These are phyloP conservation scores for Phaethon lepturus DNA, from an alignment of 2,113 vertebrate genomes.

Conservation along the genomic window DNA sequence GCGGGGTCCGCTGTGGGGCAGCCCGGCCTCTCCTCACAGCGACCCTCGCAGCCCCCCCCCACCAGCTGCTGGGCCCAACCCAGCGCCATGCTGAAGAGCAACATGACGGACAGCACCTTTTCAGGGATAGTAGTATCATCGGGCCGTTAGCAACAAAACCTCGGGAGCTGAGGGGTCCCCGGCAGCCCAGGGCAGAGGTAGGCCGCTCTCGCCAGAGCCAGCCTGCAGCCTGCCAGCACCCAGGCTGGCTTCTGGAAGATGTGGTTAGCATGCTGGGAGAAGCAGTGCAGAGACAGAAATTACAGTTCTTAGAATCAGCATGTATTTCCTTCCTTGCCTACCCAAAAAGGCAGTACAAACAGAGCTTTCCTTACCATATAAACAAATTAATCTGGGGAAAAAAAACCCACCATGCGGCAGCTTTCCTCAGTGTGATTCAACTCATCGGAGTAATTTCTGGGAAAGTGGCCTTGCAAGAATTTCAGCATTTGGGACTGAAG, in stretches of 20 bases:
- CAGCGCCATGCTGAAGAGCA: neutral
- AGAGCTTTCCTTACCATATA: neutral
- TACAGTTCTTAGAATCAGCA: neutral
- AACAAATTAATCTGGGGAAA: neutral
- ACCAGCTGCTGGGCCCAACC: neutral
- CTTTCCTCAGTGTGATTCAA: neutral
- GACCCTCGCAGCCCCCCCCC: rapidly evolving
- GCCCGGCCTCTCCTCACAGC: rapidly evolving
- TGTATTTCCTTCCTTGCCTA: neutral
- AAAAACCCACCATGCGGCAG: neutral
- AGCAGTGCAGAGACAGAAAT: neutral
- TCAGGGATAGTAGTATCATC: rapidly evolving
- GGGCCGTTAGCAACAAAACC: neutral
- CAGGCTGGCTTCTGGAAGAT: neutral
- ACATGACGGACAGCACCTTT: rapidly evolving
- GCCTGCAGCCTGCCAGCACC: neutral
- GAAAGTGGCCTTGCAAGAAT: neutral
- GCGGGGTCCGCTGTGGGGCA: rapidly evolving
- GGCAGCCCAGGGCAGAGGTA: rapidly evolving
- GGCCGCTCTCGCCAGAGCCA: neutral
- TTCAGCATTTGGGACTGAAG: neutral
- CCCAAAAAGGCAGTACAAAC: neutral
- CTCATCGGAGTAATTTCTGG: neutral
- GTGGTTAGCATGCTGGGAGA: neutral
- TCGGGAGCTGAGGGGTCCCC: rapidly evolving